A percentile compares a stretch with the other conserved stretches of the same genome.
phyloP scores from a whole-genome alignment of 2,888 invertebrate genomes.

The Sinohyriopsis cumingii region DNA sequence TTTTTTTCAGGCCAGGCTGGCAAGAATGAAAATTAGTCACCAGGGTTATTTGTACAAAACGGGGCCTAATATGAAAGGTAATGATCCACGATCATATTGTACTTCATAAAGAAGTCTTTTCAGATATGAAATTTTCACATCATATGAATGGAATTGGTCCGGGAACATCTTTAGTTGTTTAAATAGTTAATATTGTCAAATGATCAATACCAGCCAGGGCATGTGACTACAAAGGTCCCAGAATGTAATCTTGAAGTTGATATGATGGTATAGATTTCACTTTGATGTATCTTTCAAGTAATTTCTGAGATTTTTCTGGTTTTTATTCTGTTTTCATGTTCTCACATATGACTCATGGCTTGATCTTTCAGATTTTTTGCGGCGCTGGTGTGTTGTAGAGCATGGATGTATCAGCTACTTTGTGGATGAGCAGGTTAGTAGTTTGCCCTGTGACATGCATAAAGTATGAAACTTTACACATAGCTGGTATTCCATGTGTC shows the following conservation, averaged over 20 bases:
- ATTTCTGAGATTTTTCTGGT: too few species aligned
- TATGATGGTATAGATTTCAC: too few species aligned
- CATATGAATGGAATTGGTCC: too few species aligned
- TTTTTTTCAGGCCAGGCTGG: conserved; percentile 41
- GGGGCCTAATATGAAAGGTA: conserved; percentile 63
- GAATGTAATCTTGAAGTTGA: too few species aligned
- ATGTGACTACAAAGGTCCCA: too few species aligned
- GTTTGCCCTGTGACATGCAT: background rate
- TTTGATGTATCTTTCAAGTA: too few species aligned
- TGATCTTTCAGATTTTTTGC: conserved; percentile 59
- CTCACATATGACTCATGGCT: background rate
- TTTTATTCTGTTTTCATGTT: too few species aligned
- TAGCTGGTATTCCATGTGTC: too few species aligned
- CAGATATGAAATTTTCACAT: background rate
- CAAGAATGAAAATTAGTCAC: conserved; percentile 46
- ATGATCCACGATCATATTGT: background rate
- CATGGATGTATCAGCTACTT: conserved; percentile 65
- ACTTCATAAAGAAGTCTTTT: background rate
- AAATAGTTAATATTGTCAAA: too few species aligned
- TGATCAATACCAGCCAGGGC: too few species aligned
- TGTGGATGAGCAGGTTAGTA: conserved; percentile 60
- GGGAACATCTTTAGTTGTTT: too few species aligned
- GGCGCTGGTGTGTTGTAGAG: conserved; percentile 64
- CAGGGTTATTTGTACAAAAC: conserved; percentile 64
- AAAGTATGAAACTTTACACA: too few species aligned